These are phyloP conservation scores for Lagria hirta DNA, from an alignment of 2,888 invertebrate genomes.

Conservation along the genomic window DNA sequence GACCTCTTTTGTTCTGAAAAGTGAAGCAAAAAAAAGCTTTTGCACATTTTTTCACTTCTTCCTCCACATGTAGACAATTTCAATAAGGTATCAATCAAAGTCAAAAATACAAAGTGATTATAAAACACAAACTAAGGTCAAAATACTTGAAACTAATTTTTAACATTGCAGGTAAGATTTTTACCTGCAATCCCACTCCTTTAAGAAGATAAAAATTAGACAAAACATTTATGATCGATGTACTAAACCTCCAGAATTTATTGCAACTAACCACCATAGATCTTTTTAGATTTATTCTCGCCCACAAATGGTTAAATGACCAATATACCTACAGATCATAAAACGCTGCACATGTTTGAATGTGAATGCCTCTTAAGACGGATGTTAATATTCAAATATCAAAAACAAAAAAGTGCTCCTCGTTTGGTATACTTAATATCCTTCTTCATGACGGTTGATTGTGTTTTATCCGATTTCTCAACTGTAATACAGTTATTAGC, in stretches of 20 bases:
- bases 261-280: conserved; percentile 8
- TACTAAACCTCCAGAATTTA: conserved; percentile 9
- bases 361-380: no score
- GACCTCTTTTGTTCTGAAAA: conserved; percentile 13
- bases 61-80: conserved; percentile 5
- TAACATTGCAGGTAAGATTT: conserved; percentile 9
- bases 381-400: background rate
- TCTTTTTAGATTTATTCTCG: conserved; percentile 13
- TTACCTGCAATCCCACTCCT: conserved; percentile 20
- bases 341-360: no score
- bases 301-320: conserved; percentile 16
- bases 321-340: no score
- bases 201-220: conserved; percentile 4
- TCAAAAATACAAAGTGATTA: conserved; percentile 17
- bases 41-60: conserved; percentile 1
- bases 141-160: conserved; percentile 2
- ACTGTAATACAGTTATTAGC: no score
- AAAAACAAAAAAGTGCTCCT: background rate
- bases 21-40: conserved; percentile 3
- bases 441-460: no score
- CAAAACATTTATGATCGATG: conserved; percentile 17
- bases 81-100: conserved; percentile 17
- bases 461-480: no score
- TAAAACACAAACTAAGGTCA: conserved; percentile 3
- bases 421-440: background rate